A percentile compares a stretch with the other conserved stretches of the same genome.
These are phyloP conservation scores for pig (Sus scrofa) DNA, from an alignment of 2,113 vertebrate genomes.

Conservation along the genomic window T2T-Sscrofa CM000813.6:100801001-100801500, in stretches of 20 bases:
- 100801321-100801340: background rate
- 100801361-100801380: background rate
- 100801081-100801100: too few species aligned
- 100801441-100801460: background rate
- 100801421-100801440: background rate
- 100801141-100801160: conserved; percentile 56
- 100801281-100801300: conserved; percentile 1
- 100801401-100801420: background rate
- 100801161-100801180: background rate
- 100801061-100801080: background rate
- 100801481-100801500: conserved; percentile 72
- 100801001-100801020: background rate
- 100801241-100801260: background rate
- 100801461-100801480: conserved; percentile 53
- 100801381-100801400: background rate
- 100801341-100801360: background rate
- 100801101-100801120: conserved; percentile 52
- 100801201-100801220: background rate
- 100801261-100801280: conserved; percentile 5
- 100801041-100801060: background rate
- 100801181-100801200: conserved; percentile 40
- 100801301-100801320: conserved; percentile 27
- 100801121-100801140: conserved; percentile 37
- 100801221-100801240: background rate
- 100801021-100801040: background rate